Base-by-base conservation (phyloP, 2,888 invertebrate genomes). In the Cheilosia soror region DNA sequence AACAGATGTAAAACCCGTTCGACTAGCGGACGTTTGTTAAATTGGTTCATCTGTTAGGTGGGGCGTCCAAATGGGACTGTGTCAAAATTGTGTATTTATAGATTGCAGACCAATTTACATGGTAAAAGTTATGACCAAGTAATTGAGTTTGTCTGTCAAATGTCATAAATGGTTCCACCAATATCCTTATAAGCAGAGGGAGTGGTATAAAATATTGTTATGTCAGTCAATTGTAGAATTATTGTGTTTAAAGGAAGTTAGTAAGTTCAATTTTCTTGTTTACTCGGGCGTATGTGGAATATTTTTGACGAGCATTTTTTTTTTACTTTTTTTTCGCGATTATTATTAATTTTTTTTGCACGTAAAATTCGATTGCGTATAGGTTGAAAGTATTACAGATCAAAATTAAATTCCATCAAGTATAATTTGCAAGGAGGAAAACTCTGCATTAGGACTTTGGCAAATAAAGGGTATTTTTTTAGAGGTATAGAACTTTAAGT, bases 101-200 rank as follows among this genome's bases (percentile, higher is more conserved):
- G 79, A 75, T 80, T 81, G 68, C 49, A 40, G 57, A 76, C 76
- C 68, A 76, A 76, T 77, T 72, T 82, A 71, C 58, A 65, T 51
- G 44, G 71, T 44, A 76, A 81, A 71, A 71, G 76, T 77, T 82
- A 77, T 82, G 71, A 77, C 65, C 71, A 82, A 77, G 72, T 82
- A 77, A 82, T 82, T 82, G 82, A 68, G 82, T 82, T 82, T 72
- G 82, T 77, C 82, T 66, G 66, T 65, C 82, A 77, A 20, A 76
- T 77, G 75, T 58, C 81, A 63, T 47, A 44, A 31, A 13, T 51
- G 51, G 27, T 4, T 11, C 13, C 11, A 13, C 27, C 4, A 51
- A 4, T 51, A 27, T 25, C 27, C 9, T 5, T 13, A 51, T 27
- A 11, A 11, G 13, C 51, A 27, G 11, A 5, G 5, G 13, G 5